Evolutionary conservation across 1,140 invertebrate species (phyloP).

Genomic region (Trichomalopsis sarcophagae): DNA sequence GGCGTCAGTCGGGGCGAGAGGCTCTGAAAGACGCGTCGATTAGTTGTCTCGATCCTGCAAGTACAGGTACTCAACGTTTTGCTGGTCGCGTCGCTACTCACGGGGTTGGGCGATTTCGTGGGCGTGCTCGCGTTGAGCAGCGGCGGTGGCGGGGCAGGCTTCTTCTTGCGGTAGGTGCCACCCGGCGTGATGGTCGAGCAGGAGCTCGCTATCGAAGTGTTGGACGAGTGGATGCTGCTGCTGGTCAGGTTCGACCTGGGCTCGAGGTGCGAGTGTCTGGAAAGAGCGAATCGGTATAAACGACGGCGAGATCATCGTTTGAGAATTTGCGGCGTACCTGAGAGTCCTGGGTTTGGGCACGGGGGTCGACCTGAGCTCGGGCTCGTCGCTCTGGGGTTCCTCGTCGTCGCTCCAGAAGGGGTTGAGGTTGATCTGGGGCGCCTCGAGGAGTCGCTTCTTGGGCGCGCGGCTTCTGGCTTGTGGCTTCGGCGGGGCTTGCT

Average conservation of each 20-base stretch:
- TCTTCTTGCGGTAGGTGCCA: constrained; percentile 78
- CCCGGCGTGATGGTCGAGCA: constrained; percentile 64
- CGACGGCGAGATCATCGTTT: background rate
- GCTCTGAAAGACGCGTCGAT: constrained; percentile 63
- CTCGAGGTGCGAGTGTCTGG: constrained; percentile 60
- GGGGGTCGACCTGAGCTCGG: constrained; percentile 61
- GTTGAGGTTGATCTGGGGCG: constrained; percentile 77
- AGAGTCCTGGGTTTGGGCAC: constrained; percentile 75
- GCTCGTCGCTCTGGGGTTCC: constrained; percentile 73
- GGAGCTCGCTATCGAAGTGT: constrained; percentile 67
- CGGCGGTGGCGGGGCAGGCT: constrained; percentile 82
- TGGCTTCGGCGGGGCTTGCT: constrained; percentile 55
- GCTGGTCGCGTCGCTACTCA: background rate
- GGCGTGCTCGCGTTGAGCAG: constrained; percentile 61
- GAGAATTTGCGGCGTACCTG: background rate
- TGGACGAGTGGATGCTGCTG: constrained; percentile 64
- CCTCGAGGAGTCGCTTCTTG: constrained; percentile 66
- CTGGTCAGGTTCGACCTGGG: constrained; percentile 59
- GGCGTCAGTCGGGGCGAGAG: constrained; percentile 63
- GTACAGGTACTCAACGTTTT: constrained; percentile 23
- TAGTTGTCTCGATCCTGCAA: background rate
- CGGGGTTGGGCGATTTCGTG: constrained; percentile 33
- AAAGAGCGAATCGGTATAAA: constrained; percentile 38
- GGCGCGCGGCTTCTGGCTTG: constrained; percentile 62
- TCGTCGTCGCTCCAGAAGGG: constrained; percentile 84